phyloP scores from a whole-genome alignment of 2,888 invertebrate genomes.

The Drosophila lacicola region DNA sequence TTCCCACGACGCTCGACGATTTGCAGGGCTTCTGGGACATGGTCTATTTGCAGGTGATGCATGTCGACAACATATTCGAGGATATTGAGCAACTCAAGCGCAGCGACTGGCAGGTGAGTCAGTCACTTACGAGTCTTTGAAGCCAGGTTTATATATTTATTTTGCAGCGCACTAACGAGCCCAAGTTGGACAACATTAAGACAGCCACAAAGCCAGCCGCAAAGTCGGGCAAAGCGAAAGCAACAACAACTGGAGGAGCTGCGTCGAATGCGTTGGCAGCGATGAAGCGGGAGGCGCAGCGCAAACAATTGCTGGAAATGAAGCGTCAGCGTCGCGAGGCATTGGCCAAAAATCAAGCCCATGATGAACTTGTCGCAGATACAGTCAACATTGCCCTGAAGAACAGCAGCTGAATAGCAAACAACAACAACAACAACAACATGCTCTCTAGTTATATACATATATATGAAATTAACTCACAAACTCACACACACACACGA shows the following conservation, averaged over 20 bases:
- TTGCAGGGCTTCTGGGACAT: conserved; percentile 99
- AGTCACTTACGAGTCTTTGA: not conserved
- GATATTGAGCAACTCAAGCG: conserved; percentile 88
- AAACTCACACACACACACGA: conserved; percentile 35
- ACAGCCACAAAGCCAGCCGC: conserved; percentile 56
- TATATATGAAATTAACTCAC: conserved; percentile 44
- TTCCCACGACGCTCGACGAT: conserved; percentile 95
- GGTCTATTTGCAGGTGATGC: conserved; percentile 95
- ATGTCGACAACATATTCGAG: conserved; percentile 92
- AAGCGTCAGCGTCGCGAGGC: conserved; percentile 84
- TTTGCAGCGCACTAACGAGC: conserved; percentile 39
- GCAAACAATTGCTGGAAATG: conserved; percentile 91
- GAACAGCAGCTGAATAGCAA: conserved; percentile 68
- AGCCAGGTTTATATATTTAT: not conserved
- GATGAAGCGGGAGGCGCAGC: conserved; percentile 89
- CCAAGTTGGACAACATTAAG: conserved; percentile 26
- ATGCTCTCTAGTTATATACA: conserved; percentile 69
- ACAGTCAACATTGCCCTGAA: conserved; percentile 51
- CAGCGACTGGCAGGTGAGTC: conserved; percentile 88
- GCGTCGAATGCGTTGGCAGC: conserved; percentile 84
- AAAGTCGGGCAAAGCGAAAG: conserved; percentile 63
- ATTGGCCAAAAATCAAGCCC: conserved; percentile 52
- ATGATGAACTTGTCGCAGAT: conserved; percentile 28
- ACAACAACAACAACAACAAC: conserved; percentile 14
- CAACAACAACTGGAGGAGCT: not conserved